Evolutionary conservation across 2,888 invertebrate genomes (phyloP).

Genomic region (Synergus japonicus): DNA sequence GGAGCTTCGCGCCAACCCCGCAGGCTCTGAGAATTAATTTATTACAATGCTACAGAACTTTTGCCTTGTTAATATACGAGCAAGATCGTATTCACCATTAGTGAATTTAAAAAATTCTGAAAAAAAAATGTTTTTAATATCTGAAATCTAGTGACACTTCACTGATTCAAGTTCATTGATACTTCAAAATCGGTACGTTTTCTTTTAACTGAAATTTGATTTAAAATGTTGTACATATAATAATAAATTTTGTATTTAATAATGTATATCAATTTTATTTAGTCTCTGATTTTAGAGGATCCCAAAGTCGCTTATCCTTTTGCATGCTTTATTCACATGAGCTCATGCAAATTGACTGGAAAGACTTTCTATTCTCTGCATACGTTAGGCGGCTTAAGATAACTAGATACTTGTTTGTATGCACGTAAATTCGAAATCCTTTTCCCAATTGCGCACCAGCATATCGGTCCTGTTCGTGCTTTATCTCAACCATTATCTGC

Average conservation of each 20-base stretch:
- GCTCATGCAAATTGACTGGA: slow-evolving; percentile 34
- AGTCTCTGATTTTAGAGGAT: background rate
- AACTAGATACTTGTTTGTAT: slow-evolving; percentile 33
- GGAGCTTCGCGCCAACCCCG: background rate
- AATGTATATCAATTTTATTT: background rate
- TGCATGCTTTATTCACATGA: background rate
- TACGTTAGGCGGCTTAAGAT: slow-evolving; percentile 24
- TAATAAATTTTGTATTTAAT: background rate
- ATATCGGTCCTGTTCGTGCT: slow-evolving; percentile 7
- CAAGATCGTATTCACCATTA: background rate
- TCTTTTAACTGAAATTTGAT: background rate
- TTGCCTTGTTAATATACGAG: background rate
- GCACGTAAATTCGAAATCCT: slow-evolving; percentile 14
- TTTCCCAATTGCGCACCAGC: slow-evolving; percentile 15
- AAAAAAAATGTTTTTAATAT: too few relatives aligned
- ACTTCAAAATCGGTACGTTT: background rate
- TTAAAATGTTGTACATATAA: background rate
- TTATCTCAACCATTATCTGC: background rate
- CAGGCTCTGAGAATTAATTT: slow-evolving; percentile 3
- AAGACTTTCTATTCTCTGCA: slow-evolving; percentile 35
- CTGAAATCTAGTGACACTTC: too few relatives aligned
- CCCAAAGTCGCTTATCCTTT: background rate
- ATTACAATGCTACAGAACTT: background rate
- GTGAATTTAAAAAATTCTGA: too few relatives aligned
- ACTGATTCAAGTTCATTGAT: too few relatives aligned